A percentile compares a stretch with the other conserved stretches of the same genome.
phyloP scores from a whole-genome alignment of 2,113 vertebrate genomes.

The Vombatus ursinus region DNA sequence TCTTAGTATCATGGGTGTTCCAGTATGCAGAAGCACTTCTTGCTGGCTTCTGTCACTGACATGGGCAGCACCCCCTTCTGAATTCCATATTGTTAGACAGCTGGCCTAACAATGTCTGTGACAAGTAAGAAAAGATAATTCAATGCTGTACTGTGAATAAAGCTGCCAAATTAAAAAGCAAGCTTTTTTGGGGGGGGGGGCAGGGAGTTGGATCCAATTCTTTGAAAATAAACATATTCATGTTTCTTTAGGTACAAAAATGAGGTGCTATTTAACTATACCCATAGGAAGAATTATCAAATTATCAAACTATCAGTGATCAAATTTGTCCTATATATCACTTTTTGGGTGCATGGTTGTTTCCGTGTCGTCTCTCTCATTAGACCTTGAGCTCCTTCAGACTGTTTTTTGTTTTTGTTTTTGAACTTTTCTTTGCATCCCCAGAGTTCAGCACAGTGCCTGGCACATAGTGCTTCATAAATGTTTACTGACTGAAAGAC shows the following conservation, averaged over 20 bases:
- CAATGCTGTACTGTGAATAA: conserved; percentile 44
- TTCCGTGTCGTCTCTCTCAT: neutral
- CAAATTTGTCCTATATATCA: neutral
- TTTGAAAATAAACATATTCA: conserved; percentile 44
- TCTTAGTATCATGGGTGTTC: neutral
- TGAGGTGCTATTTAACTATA: neutral
- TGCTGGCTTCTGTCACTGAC: neutral
- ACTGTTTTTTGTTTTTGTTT: neutral
- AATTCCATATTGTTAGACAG: conserved; percentile 67
- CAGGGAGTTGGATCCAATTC: conserved; percentile 39
- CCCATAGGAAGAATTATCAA: neutral
- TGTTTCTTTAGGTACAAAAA: neutral
- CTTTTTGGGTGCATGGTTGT: neutral
- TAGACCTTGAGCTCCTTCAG: neutral
- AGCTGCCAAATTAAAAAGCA: conserved; percentile 64
- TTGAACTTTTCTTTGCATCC: neutral
- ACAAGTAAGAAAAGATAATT: conserved; percentile 38
- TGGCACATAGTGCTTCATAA: neutral
- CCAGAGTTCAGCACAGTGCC: neutral
- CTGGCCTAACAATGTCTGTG: conserved; percentile 37
- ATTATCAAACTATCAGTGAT: neutral
- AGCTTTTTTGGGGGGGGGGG: neutral
- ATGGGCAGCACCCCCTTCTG: conserved; percentile 53
- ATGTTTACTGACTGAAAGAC: neutral
- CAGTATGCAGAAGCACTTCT: conserved; percentile 38